Evolutionary conservation across 2,113 vertebrate species (phyloP), one percentile per base, ranked within the genome.

Genomic region (Geothlypis trichas): DNA sequence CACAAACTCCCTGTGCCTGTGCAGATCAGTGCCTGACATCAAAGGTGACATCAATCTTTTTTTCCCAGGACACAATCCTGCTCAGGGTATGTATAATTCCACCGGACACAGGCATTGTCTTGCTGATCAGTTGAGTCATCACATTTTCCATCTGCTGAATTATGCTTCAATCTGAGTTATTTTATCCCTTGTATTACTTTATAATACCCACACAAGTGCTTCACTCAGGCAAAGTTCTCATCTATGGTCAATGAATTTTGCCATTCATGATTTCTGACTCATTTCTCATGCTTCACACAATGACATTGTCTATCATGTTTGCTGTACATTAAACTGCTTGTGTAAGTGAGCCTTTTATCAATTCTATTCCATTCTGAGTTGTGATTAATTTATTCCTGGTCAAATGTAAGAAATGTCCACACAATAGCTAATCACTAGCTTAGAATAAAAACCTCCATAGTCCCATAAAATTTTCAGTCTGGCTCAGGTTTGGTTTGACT

Each of bases 121-220:
- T 14, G 4, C 74, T 78, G 57, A 82, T 75, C 66, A 84, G 44
- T 85, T 62, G 35, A 92, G 66, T 77, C 65, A 86, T 66, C 72
- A 62, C 57, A 66, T 86, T 90, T 94, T 75, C 84, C 65, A 88
- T 75, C 84, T 81, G 85, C 90, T 93, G 86, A 96, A 89, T 84
- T 94, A 80, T 71, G 59, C 81, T 92, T 95, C 88, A 69, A 42
- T 54, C 79, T 75, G 76, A 86, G 87, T 90, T 84, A 83, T 84
- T 88, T 94, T 92, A 88, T 76, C 49, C 42, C 46, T 23, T 55
- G 62, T 63, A 59, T 92, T 74, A 79, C 47, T 81, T 89, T 77
- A 77, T 52, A 93, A 79, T 85, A 71, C 31, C 51, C 71, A 79
- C 88, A 86, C 41, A 76, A 73, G 82, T 83, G 82, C 44, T 89